These are phyloP conservation scores for Frankliniella fusca DNA, from an alignment of 2,888 invertebrate genomes.

Conservation along the genomic window DNA sequence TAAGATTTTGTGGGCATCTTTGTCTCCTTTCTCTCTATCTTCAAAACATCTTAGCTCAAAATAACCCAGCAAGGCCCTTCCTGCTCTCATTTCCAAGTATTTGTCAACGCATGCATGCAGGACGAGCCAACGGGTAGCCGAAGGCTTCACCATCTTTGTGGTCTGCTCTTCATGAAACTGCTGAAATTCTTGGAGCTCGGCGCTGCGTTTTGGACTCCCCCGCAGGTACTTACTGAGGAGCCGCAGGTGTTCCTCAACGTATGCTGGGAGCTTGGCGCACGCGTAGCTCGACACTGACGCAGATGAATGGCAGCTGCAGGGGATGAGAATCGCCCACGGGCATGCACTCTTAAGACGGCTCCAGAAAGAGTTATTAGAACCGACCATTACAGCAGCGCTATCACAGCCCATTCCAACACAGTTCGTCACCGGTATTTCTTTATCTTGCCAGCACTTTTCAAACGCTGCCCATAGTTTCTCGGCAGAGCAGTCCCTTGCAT, in stretches of 20 bases:
- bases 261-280: not conserved
- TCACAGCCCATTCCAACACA: not conserved
- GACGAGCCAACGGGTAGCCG: not conserved
- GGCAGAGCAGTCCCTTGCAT: not conserved
- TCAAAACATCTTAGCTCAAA: not conserved
- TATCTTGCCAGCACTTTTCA: not conserved
- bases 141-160: not conserved
- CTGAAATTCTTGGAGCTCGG: not conserved
- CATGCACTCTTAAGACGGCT: not conserved
- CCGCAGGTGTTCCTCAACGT: not conserved
- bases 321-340: not conserved
- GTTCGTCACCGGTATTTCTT: not conserved
- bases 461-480: not conserved
- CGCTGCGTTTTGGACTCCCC: not conserved
- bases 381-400: not conserved
- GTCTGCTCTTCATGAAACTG: not conserved
- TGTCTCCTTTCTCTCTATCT: too few relatives aligned
- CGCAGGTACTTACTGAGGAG: not conserved
- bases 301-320: not conserved
- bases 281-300: not conserved
- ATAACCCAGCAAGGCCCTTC: not conserved
- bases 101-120: too few relatives aligned
- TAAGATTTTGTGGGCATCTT: too few relatives aligned
- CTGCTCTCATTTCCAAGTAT: too few relatives aligned
- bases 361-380: not conserved